Evolutionary conservation across 1,140 invertebrate genomes (phyloP).

Genomic region (Epicauta chinensis): DNA sequence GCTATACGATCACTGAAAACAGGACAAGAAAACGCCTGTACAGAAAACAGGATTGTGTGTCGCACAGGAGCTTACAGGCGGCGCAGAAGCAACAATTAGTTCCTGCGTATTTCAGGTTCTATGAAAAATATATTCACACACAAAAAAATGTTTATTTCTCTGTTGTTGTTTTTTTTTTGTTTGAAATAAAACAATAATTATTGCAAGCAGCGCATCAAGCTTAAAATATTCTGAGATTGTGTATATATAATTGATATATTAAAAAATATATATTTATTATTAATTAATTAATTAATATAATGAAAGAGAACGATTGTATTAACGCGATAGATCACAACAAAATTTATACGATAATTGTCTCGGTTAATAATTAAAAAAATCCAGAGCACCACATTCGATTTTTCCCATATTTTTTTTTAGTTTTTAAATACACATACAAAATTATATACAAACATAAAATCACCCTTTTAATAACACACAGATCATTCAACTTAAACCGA

Average conservation of each 20-base stretch:
- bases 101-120: no score
- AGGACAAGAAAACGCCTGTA: conserved; percentile 2
- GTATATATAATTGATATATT: conserved; percentile 24
- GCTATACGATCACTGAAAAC: conserved; percentile 7
- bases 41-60: background rate
- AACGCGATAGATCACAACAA: background rate
- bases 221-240: conserved; percentile 30
- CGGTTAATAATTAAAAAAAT: conserved; percentile 25
- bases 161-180: no score
- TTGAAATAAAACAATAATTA: conserved; percentile 15
- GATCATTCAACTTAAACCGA: conserved; percentile 2
- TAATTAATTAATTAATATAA: conserved; percentile 1
- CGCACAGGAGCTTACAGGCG: conserved; percentile 4
- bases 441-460: conserved; percentile 24
- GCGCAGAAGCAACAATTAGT: no score
- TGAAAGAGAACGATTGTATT: conserved; percentile 7
- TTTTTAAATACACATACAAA: conserved; percentile 18
- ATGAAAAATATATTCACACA: no score
- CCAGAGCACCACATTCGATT: conserved; percentile 41
- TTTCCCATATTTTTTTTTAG: conserved; percentile 3
- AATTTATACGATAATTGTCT: conserved; percentile 31
- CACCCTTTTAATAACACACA: background rate
- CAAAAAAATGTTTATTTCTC: no score
- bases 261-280: conserved; percentile 28
- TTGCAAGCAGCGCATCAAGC: conserved; percentile 33